Base-by-base conservation (phyloP, 2,888 invertebrate species). In the Philereme vetulata region DNA sequence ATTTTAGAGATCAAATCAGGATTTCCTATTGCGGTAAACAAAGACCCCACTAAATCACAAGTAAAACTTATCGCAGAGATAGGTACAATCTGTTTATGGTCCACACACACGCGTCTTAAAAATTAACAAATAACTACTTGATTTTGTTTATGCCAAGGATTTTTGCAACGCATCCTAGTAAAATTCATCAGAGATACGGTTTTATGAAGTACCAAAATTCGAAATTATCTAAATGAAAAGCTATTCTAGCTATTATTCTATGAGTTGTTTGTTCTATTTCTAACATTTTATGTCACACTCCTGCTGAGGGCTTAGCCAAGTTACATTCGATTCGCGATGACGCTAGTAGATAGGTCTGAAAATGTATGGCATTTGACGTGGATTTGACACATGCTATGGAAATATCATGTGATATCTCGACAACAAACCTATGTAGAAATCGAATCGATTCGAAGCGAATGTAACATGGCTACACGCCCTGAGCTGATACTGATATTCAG, bases 121-220 rank as follows among this genome's bases (percentile, higher is more conserved):
- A 63, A 62, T 67, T 51, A 21, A 56, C 47, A 51, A 60, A 57
- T 60, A 56, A 65, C 63, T 60, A 60, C 61, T 60, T 62, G 52
- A 44, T 58, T 21, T 53, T 58, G 66, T 62, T 62, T 60, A 52
- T 63, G 60, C 60, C 66, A 67, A 67, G 65, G 66, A 60, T 65
- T 61, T 62, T 57, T 35, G 45, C 38, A 35, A 59, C 47, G 38
- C n/a, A 48, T 32, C 7, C n/a, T 57, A 7, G 45, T 33, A n/a
- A 10, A 10, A 42, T 43, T 50, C 35, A 43, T 21, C 34, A 21
- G 10, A 33, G 11, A 35, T 42, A 43, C 44, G 42, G 51, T 9
- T 62, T 64, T 64, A 49, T 50, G 46, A 45, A 42, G 33, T 49
- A 43, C 34, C 48, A 44, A 45, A 63, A 49, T n/a, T n/a, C n/a